These are phyloP conservation scores for Papilio polyxenes DNA, from an alignment of 1,140 invertebrate genomes.

Conservation along the genomic window DNA sequence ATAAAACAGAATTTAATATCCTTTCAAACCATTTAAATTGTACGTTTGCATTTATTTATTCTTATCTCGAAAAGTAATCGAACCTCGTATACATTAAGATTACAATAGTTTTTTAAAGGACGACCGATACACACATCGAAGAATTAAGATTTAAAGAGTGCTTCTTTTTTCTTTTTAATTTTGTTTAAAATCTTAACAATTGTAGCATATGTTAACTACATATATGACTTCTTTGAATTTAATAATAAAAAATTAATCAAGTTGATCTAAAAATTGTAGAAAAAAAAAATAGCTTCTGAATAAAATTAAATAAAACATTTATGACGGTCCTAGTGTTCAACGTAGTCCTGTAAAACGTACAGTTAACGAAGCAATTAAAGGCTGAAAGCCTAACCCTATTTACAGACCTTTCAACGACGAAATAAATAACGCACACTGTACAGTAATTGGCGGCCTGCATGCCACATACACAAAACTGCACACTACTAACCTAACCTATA, in stretches of 20 bases:
- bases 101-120: neutral
- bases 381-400: neutral
- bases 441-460: slow-evolving; percentile 9
- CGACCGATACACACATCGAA: neutral
- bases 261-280: neutral
- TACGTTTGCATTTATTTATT: neutral
- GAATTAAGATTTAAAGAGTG: neutral
- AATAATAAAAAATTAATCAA: too few relatives aligned
- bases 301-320: neutral
- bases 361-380: slow-evolving; percentile 5
- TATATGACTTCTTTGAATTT: too few relatives aligned
- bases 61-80: slow-evolving; percentile 4
- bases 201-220: too few relatives aligned
- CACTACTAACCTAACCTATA: neutral
- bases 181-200: too few relatives aligned
- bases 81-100: neutral
- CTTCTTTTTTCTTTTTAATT: too few relatives aligned
- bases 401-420: slow-evolving; percentile 6
- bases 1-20: neutral
- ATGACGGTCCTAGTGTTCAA: neutral
- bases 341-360: neutral
- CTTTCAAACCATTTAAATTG: too few relatives aligned
- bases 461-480: neutral
- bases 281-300: neutral
- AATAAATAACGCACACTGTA: slow-evolving; percentile 7